Evolutionary conservation across 23 tunicate species (phyloP).

Genomic region (Halocynthia aurantium): DNA sequence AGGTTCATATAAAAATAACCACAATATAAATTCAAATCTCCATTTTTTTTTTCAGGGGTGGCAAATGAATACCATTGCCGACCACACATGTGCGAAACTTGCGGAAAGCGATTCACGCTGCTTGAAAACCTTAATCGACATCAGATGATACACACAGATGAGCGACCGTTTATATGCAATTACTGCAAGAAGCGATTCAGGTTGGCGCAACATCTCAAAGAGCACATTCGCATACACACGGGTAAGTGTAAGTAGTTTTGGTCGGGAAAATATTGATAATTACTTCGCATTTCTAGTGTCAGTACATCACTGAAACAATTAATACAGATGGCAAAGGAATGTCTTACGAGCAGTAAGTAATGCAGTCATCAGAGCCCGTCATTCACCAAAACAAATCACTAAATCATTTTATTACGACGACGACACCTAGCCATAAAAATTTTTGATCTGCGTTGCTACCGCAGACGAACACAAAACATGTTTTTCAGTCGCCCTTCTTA

Average conservation of each 20-base stretch:
- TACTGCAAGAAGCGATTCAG: constrained; percentile 86
- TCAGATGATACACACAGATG: constrained; percentile 85
- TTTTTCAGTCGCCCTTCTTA: too few species aligned
- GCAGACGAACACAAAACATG: too few species aligned
- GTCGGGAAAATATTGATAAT: too few species aligned
- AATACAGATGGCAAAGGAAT: not conserved
- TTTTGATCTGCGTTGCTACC: too few species aligned
- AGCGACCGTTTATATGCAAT: constrained; percentile 73
- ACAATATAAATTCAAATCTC: too few species aligned
- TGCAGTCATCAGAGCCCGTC: too few species aligned
- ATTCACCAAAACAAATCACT: too few species aligned
- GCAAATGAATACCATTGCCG: constrained; percentile 14
- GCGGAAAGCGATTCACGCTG: constrained; percentile 80
- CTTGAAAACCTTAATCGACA: constrained; percentile 82
- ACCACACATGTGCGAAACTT: constrained; percentile 72
- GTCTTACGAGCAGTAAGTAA: too few species aligned
- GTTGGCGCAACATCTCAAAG: constrained; percentile 94
- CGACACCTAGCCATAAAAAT: too few species aligned
- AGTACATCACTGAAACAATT: not conserved
- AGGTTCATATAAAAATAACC: too few species aligned
- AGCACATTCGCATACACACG: constrained; percentile 91
- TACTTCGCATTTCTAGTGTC: not conserved
- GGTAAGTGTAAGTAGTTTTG: constrained; percentile 27
- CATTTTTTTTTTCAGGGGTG: not conserved
- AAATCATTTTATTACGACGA: too few species aligned